Base-by-base conservation (phyloP, 2,888 invertebrate genomes). In the Agrotis exclamationis region DNA sequence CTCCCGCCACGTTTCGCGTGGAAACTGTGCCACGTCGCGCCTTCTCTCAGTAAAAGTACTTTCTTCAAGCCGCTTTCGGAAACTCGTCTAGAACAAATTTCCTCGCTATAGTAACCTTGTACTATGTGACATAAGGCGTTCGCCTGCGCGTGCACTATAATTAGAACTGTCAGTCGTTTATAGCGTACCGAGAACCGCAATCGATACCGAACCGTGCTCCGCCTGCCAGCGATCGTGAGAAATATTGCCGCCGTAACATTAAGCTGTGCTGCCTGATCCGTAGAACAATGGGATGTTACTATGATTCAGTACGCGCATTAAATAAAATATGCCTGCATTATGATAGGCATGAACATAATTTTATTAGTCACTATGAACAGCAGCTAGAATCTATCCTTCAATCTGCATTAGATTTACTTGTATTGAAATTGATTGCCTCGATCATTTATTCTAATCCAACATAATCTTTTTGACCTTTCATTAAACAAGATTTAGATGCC, bases 41-140 rank as follows among this genome's bases (percentile, higher is more conserved):
- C 90, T 91, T 92, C 94, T 93, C 93, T 90, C 87, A 95, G 95
- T 95, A 96, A 96, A 96, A 96, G 95, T 95, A 95, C 95, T 96
- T 96, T 96, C 96, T 95, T 96, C 94, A 87, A 90, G 91, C 94
- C 94, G 94, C 94, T 95, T 95, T 95, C 95, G 92, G 94, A 96
- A 95, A 95, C 93, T 91, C 87, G 95, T 91, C 92, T 92, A 90
- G 91, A 92, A 92, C 91, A 88, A 91, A 93, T 93, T 94, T 95
- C 92, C 93, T 93, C 90, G 88, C 88, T 91, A 89, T 88, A 90
- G 91, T 93, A 95, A 94, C 93, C 94, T 94, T 94, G 93, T 93
- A 89, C 90, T 89, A 87, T 87, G 93, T 96, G 94, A 95, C 94
- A 95, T 95, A 95, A 95, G 93, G 89, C 85, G 87, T 85, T 89